phyloP scores from a whole-genome alignment of 2,888 invertebrate species.

The Calameuta idolon region DNA sequence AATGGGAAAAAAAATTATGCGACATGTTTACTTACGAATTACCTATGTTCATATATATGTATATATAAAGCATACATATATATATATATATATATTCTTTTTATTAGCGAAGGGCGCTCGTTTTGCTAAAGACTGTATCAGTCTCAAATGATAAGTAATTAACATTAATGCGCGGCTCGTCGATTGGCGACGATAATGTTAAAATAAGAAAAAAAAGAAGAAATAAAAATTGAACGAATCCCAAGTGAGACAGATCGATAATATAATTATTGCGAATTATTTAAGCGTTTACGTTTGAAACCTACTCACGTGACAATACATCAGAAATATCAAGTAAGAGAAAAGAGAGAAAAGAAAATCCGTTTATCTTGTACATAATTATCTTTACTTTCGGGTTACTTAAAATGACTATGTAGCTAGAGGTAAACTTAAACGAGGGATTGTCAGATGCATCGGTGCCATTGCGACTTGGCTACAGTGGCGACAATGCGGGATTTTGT shows the following conservation, averaged over 20 bases:
- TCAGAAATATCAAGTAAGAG: not conserved
- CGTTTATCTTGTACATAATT: constrained; percentile 1
- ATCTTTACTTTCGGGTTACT: not conserved
- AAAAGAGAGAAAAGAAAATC: not conserved
- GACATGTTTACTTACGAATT: constrained; percentile 31
- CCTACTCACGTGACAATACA: not conserved
- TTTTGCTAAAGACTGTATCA: constrained; percentile 33
- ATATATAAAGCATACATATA: constrained; percentile 16
- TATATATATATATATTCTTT: constrained; percentile 17
- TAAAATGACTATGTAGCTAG: not conserved
- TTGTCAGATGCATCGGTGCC: not conserved
- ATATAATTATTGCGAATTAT: constrained; percentile 8
- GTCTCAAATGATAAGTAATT: constrained; percentile 23
- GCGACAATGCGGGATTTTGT: not conserved
- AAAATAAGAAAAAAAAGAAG: not conserved
- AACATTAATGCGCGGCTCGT: constrained; percentile 1
- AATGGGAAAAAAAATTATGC: constrained; percentile 8
- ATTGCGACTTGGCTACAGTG: not conserved
- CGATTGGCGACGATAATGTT: constrained; percentile 1
- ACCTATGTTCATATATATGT: constrained; percentile 12
- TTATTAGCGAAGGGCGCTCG: constrained; percentile 24
- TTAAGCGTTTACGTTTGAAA: not conserved
- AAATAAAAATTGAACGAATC: not conserved
- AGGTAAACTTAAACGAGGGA: not conserved
- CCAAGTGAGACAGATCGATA: not conserved